phyloP scores from a whole-genome alignment of 2,888 invertebrate species.

The Xanthia icteritia region DNA sequence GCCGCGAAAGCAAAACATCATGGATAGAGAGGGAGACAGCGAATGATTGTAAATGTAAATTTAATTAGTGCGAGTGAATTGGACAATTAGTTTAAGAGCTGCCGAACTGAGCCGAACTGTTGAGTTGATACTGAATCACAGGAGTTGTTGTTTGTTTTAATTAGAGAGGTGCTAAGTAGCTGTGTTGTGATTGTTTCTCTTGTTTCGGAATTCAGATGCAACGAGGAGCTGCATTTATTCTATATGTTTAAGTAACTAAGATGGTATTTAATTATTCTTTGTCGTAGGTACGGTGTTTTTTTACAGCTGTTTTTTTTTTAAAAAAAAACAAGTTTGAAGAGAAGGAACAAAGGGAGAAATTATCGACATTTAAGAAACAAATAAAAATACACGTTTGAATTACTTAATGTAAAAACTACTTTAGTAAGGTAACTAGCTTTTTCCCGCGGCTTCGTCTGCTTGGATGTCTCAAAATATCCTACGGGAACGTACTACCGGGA shows the following conservation, averaged over 20 bases:
- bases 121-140: constrained; percentile 20
- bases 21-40: constrained; percentile 17
- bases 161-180: constrained; percentile 25
- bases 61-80: constrained; percentile 63
- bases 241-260: not conserved
- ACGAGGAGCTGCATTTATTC: not conserved
- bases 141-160: constrained; percentile 35
- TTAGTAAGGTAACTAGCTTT: not conserved
- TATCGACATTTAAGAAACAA: not conserved
- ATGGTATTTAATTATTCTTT: not conserved
- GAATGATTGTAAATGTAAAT: constrained; percentile 57
- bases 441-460: too few species aligned
- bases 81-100: constrained; percentile 57
- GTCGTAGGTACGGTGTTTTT: not conserved
- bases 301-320: too few species aligned
- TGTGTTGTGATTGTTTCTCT: constrained; percentile 8
- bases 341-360: not conserved
- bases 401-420: not conserved
- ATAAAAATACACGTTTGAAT: not conserved
- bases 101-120: constrained; percentile 23
- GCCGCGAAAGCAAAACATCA: constrained; percentile 41
- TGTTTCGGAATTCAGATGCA: not conserved
- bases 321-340: not conserved
- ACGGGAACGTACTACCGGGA: too few species aligned
- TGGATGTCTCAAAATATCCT: too few species aligned